Conservation (phyloP, 2,113 vertebrate species). For the Tilapia sparmanii region DNA sequence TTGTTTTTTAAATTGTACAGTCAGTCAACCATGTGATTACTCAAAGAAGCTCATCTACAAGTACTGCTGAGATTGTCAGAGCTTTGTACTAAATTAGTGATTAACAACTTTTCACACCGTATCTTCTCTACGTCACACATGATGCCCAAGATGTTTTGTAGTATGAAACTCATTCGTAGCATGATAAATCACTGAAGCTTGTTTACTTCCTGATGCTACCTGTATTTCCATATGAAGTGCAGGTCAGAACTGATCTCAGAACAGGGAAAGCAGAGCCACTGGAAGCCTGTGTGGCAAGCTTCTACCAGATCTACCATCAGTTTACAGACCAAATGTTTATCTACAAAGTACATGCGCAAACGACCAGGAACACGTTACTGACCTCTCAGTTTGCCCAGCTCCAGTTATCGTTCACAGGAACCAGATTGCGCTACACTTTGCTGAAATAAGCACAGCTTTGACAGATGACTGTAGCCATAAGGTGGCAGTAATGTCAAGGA, state of each 20-base stretch:
- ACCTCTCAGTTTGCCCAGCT: neutral
- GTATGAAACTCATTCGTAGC: accelerated
- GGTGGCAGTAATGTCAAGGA: neutral
- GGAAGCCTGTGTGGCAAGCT: neutral
- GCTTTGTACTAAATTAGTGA: neutral
- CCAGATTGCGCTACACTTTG: neutral
- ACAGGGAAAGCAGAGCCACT: neutral
- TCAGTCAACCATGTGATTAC: neutral
- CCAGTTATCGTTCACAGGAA: neutral
- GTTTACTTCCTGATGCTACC: neutral
- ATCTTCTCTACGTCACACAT: accelerated
- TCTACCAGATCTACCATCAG: neutral
- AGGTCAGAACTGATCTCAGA: neutral
- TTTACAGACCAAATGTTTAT: neutral
- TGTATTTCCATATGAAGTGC: neutral
- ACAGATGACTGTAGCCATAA: neutral
- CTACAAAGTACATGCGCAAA: neutral
- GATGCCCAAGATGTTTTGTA: neutral
- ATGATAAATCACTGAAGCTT: neutral
- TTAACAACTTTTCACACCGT: neutral
- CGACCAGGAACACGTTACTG: neutral
- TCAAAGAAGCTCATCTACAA: neutral
- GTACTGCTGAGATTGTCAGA: neutral
- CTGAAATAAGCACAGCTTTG: neutral
- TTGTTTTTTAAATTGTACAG: too few relatives aligned